Conservation (phyloP, 1,140 invertebrate species). For the Aleiodes sp. region DNA sequence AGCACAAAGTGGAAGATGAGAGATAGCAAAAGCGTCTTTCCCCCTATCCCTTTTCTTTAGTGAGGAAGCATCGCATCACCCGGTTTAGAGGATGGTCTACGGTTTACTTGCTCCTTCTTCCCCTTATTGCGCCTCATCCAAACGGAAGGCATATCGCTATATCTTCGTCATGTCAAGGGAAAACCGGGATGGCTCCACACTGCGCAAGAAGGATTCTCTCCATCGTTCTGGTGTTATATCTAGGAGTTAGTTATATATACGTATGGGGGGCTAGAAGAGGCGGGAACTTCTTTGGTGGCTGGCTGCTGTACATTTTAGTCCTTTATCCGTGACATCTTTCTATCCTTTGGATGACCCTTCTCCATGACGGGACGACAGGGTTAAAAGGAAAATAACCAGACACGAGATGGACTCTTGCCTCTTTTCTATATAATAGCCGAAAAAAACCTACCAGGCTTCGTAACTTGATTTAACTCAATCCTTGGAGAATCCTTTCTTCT, state of each 20-base stretch:
- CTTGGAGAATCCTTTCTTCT: neutral
- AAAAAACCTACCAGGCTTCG: too few species aligned
- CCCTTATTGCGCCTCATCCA: neutral
- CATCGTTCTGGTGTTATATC: neutral
- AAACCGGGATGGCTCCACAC: neutral
- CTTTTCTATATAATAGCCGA: too few species aligned
- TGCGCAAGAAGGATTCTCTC: neutral
- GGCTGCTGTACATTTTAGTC: neutral
- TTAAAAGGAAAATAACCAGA: too few species aligned
- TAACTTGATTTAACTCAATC: too few species aligned
- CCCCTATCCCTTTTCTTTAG: neutral
- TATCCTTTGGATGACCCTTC: neutral
- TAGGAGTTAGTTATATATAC: too few species aligned
- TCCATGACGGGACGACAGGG: neutral
- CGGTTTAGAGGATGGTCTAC: neutral
- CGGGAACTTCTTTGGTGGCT: neutral
- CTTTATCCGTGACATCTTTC: too few species aligned
- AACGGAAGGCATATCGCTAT: slow-evolving; percentile 30
- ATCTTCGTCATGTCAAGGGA: slow-evolving; percentile 39
- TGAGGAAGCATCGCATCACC: neutral
- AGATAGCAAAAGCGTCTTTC: slow-evolving; percentile 30
- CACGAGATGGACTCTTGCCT: too few species aligned
- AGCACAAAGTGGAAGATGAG: slow-evolving; percentile 42
- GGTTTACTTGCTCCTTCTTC: neutral
- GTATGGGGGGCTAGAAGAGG: too few species aligned